These are phyloP conservation scores for Platichthys stellatus DNA, from an alignment of 2,113 vertebrate species.

Conservation along the genomic window DNA sequence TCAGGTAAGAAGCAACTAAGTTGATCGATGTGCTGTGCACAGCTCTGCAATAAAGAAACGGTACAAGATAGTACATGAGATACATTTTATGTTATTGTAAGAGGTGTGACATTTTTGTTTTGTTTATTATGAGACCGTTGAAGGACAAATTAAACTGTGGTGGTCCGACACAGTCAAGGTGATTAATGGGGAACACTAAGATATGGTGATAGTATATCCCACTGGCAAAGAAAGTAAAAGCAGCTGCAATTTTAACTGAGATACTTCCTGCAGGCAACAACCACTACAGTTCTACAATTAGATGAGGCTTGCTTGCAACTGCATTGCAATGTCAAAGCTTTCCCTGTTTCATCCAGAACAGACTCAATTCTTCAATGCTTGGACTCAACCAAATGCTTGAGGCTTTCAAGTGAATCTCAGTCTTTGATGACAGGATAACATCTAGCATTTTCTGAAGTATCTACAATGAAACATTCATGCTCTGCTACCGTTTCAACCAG, in stretches of 20 bases:
- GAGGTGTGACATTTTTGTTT: neutral
- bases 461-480: conserved; percentile 37
- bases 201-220: neutral
- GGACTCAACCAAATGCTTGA: conserved; percentile 24
- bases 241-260: conserved; percentile 13
- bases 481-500: conserved; percentile 16
- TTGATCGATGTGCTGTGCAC: too few relatives aligned
- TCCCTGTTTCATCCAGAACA: conserved; percentile 39
- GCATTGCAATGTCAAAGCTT: conserved; percentile 35
- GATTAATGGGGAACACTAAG: neutral
- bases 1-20: too few relatives aligned
- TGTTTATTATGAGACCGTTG: neutral
- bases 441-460: conserved; percentile 40
- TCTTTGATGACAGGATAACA: conserved; percentile 43
- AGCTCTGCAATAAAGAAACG: too few relatives aligned
- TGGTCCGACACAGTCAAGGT: neutral
- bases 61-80: neutral
- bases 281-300: neutral
- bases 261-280: conserved; percentile 7
- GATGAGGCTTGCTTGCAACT: conserved; percentile 29
- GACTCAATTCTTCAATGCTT: conserved; percentile 11
- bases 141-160: neutral
- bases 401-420: conserved; percentile 28
- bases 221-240: conserved; percentile 9
- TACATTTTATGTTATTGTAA: neutral